Evolutionary conservation across 2,797 vertebrate species (phyloP).

Genomic region (Rhabdophis nuchalis): DNA sequence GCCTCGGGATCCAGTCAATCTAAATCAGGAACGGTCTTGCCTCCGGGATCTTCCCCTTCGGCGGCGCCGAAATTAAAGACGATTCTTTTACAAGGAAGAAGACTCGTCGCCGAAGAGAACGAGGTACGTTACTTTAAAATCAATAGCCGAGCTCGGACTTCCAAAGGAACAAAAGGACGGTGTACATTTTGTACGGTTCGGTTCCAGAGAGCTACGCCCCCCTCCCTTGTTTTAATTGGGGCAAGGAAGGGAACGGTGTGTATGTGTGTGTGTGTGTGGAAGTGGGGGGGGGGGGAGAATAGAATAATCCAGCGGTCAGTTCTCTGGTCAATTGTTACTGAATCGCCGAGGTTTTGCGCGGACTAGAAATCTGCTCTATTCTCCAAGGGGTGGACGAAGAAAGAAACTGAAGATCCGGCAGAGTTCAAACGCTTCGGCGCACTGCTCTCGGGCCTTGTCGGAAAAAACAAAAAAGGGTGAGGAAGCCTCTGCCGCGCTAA

Average conservation of each 20-base stretch:
- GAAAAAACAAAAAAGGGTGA: background rate
- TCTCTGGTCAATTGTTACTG: background rate
- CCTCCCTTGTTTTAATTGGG: background rate
- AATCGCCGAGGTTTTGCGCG: background rate
- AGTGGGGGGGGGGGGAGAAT: background rate
- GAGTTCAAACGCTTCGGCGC: background rate
- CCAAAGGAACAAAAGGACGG: conserved; percentile 1
- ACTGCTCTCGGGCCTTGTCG: background rate
- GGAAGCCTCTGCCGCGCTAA: background rate
- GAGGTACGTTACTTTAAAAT: background rate
- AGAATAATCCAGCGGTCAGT: background rate
- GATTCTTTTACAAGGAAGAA: background rate
- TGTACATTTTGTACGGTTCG: background rate
- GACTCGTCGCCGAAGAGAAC: background rate
- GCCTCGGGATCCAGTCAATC: background rate
- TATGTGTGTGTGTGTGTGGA: no score
- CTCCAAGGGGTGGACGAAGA: background rate
- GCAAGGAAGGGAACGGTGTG: background rate
- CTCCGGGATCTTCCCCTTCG: background rate
- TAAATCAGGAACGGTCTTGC: background rate
- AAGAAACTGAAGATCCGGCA: background rate
- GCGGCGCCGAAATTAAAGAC: background rate
- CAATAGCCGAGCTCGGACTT: background rate
- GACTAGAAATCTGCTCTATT: background rate
- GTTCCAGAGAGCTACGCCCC: background rate